Percentiles rank a stretch among this genome's conserved stretches.
Conservation (phyloP, 1,140 invertebrate species). For the Trichonephila inaurata region DNA sequence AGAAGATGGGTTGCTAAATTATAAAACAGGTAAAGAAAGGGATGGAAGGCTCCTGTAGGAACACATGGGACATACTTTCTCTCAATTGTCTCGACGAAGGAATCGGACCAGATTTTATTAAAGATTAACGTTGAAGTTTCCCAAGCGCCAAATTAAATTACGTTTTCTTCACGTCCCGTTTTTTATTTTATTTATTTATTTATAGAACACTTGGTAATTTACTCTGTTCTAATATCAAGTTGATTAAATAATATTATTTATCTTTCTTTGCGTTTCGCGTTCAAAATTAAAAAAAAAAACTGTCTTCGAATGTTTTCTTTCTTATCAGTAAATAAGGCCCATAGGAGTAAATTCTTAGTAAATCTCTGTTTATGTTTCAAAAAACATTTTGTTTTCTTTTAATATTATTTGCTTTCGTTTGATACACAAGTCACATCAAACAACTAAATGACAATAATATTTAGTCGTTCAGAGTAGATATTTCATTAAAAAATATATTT, state of each 20-base stretch:
- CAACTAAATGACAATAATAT: too few species aligned
- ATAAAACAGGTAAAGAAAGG: neutral
- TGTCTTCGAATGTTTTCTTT: too few species aligned
- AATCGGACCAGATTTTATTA: neutral
- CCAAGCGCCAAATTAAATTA: conserved; percentile 1
- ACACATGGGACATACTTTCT: neutral
- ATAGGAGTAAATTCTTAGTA: too few species aligned
- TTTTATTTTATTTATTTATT: neutral
- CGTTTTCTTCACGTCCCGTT: neutral
- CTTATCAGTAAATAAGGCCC: too few species aligned
- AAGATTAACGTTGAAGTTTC: neutral
- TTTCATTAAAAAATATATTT: too few species aligned
- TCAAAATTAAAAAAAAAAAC: too few species aligned
- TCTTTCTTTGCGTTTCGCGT: too few species aligned
- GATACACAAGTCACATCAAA: too few species aligned
- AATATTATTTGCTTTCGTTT: too few species aligned
- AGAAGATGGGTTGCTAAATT: conserved; percentile 10
- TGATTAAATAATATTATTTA: neutral
- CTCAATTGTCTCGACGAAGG: neutral
- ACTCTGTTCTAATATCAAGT: neutral
- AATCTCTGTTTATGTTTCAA: too few species aligned
- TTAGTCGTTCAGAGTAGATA: too few species aligned
- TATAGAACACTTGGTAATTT: neutral
- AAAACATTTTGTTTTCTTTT: too few species aligned
- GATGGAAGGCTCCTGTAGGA: neutral